Evolutionary conservation across 2,797 vertebrate species (phyloP).

Genomic region (Dendrocincla fuliginosa): DNA sequence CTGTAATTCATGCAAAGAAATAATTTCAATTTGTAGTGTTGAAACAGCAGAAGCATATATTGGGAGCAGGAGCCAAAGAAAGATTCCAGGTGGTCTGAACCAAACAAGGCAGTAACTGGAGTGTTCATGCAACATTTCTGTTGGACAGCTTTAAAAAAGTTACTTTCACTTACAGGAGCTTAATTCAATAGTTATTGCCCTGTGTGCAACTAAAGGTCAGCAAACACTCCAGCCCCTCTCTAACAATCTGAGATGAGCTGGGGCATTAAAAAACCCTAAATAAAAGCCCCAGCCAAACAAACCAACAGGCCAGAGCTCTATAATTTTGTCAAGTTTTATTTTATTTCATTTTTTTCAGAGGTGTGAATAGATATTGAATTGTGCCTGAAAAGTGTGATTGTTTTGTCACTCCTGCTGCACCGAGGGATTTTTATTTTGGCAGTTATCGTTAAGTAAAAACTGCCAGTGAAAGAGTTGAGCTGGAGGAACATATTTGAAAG

Average conservation of each 20-base stretch:
- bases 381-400: constrained; percentile 48
- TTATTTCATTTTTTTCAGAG: constrained; percentile 1
- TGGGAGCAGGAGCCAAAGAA: not conserved
- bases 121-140: not conserved
- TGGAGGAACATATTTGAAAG: constrained; percentile 66
- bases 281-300: not conserved
- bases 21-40: not conserved
- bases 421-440: constrained; percentile 1
- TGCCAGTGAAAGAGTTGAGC: constrained; percentile 61
- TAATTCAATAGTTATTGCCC: not conserved
- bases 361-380: constrained; percentile 21
- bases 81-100: not conserved
- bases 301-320: not conserved
- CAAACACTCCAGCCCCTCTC: not conserved
- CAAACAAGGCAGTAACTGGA: not conserved
- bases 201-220: not conserved
- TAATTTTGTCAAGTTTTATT: constrained; percentile 19
- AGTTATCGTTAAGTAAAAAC: constrained; percentile 71
- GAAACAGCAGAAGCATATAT: not conserved
- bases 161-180: not conserved
- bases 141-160: not conserved
- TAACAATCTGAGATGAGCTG: not conserved
- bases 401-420: constrained; percentile 24
- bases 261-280: not conserved
- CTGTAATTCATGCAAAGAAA: not conserved